Evolutionary conservation across 1,140 invertebrate genomes (phyloP), one percentile per base, ranked within the genome.

Genomic region (Battus philenor): DNA sequence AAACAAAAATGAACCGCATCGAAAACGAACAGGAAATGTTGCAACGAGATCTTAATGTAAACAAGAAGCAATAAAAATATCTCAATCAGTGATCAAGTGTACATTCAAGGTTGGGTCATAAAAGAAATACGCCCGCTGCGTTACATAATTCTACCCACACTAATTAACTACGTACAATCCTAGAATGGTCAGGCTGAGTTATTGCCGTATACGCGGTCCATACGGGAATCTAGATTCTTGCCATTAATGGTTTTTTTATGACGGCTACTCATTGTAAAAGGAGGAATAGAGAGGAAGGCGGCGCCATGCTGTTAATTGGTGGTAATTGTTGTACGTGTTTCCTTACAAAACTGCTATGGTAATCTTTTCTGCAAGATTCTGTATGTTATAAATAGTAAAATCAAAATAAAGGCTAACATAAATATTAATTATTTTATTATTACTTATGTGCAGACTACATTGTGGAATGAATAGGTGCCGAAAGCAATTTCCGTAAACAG

Each of bases 121-220:
- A 75, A 72, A 74, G 66, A 74, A 69, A 68, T 59, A 59, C 56
- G 58, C 51, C 47, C 53, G 52, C 31, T 47, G 38, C 47, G 61
- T 80, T 81, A 77, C 68, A 75, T 79, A 82, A 82, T 65, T 52
- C 66, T 57, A 54, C 62, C 65, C 62, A 72, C 73, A 75, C 56
- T 71, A 79, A 79, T 79, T 76, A 82, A 64, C 60, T 50, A 59
- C 47, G 54, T 65, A 67, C 52, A 59, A 54, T 53, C 66, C 66
- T 66, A 75, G 62, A 72, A 76, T 72, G 62, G 67, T 48, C 56
- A 61, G 54, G 47, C 44, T 47, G 50, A 54, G 68, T 64, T 65
- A 68, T 54, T 55, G 44, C 45, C 50, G 41, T 61, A 54, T 60
- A 61, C 50, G 50, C 38, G 44, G 53, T 45, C 43, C 55, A 62